Evolutionary conservation across 2,888 invertebrate species (phyloP), one percentile per base, ranked within the genome.

Genomic region (Notodonta ziczac): DNA sequence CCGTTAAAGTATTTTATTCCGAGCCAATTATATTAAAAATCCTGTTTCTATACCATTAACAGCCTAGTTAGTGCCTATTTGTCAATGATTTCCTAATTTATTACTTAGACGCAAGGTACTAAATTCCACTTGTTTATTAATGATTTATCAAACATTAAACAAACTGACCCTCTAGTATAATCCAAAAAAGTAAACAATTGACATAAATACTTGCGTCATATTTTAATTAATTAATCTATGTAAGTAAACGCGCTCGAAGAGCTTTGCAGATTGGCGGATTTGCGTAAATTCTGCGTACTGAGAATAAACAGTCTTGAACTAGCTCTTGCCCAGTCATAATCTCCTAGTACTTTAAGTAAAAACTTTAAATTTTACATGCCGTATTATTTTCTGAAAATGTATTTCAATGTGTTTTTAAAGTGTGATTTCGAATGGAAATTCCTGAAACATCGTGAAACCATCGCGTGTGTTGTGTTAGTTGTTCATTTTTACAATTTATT

Each of bases 381-480:
- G 58, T 56, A 56, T 62, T 55, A 59, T 58, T 56, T 52, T 54
- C 13, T n/a, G 8, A 50, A 61, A 65, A 87, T 87, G 87, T 78
- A 82, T 56, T 51, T 83, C 14, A 75, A 78, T 75, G 77, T 83
- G 61, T 70, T 70, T 63, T 63, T 68, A 55, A 77, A 74, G 46
- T 66, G 68, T 59, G 72, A 79, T 48, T 65, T 70, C 57, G 70
- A 74, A 61, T 69, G 74, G 35, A 71, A 66, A 59, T 70, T 73
- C 40, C 63, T 73, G 69, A 64, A 72, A 58, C 69, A 63, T 24
- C 64, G 72, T 63, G 70, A 74, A 60, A 73, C 58, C 55, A 66
- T 77, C 53, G 74, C 78, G 82, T 85, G 76, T 76, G 84, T 83
- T 77, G 65, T 83, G 62, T 75, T 82, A 67, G 52, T 77, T 74